Percentiles rank a stretch among this genome's conserved stretches.
Evolutionary conservation across 2,888 invertebrate genomes (phyloP).

Genomic region (Drosophila fulvimacula): DNA sequence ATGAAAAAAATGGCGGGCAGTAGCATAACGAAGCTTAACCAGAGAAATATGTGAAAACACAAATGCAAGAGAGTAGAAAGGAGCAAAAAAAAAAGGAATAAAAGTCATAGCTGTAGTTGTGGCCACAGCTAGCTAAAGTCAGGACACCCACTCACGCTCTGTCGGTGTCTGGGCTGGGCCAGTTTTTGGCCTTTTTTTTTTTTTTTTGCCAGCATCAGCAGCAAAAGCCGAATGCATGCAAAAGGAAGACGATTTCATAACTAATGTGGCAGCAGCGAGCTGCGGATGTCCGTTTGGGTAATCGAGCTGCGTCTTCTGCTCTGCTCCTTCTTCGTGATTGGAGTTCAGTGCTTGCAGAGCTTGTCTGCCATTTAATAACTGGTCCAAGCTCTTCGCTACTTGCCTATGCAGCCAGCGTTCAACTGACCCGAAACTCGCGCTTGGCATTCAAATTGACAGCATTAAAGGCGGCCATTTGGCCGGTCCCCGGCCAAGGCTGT

Average conservation of each 20-base stretch:
- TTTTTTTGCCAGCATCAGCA: conserved; percentile 51
- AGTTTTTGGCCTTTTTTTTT: conserved; percentile 29
- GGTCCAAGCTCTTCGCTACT: conserved; percentile 52
- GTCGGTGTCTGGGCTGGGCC: neutral
- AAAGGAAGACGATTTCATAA: conserved; percentile 41
- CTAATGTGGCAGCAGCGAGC: conserved; percentile 41
- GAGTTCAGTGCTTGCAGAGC: conserved; percentile 22
- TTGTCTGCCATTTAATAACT: conserved; percentile 45
- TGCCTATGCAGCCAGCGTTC: conserved; percentile 62
- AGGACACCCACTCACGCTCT: conserved; percentile 23
- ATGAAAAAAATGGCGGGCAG: conserved; percentile 36
- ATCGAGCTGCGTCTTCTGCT: conserved; percentile 41
- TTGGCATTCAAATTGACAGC: conserved; percentile 74
- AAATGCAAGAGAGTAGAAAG: conserved; percentile 37
- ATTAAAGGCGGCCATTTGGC: conserved; percentile 49
- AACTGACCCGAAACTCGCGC: conserved; percentile 45
- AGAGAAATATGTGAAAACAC: conserved; percentile 49
- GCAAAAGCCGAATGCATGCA: conserved; percentile 39
- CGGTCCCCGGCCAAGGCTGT: conserved; percentile 46
- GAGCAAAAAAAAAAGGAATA: conserved; percentile 7
- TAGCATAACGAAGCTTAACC: conserved; percentile 68
- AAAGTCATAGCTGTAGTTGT: conserved; percentile 16
- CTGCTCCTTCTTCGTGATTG: conserved; percentile 49
- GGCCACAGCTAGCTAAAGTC: conserved; percentile 36
- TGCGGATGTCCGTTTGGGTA: conserved; percentile 59